These are phyloP conservation scores for Muscicapa comitata DNA, from an alignment of 2,797 vertebrate genomes.

Conservation along the genomic window DNA sequence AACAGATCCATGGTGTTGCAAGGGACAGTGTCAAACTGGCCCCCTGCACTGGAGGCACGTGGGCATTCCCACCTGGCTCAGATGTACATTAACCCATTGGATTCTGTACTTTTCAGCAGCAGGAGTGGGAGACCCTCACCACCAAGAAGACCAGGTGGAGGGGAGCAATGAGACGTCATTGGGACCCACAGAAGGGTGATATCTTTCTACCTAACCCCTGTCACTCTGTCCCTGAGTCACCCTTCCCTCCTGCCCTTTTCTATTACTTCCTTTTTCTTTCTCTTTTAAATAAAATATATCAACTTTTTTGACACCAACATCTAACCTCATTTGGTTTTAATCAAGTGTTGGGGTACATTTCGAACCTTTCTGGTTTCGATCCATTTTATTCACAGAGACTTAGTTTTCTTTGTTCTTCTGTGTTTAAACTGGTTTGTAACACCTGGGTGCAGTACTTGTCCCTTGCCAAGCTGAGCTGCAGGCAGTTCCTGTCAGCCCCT, in stretches of 20 bases:
- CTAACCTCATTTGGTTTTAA: not conserved
- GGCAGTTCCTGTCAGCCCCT: not conserved
- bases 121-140: not conserved
- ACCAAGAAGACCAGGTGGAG: not conserved
- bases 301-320: not conserved
- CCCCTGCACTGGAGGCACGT: accelerated
- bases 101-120: not conserved
- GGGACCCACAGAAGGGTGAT: accelerated
- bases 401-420: not conserved
- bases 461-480: not conserved
- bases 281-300: not conserved
- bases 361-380: accelerated
- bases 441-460: not conserved
- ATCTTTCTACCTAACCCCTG: not conserved
- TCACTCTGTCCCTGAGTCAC: not conserved
- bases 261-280: not conserved
- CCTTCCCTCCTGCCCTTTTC: not conserved
- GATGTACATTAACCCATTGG: no score
- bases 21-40: not conserved
- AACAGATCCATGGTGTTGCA: no score
- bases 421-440: not conserved
- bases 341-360: no score
- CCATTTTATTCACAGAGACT: not conserved
- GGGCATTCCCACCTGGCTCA: not conserved
- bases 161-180: accelerated